Conservation (phyloP, 30 jellyfish, hydroid and myxozoan genomes). For the Clytia hemisphaerica region DNA sequence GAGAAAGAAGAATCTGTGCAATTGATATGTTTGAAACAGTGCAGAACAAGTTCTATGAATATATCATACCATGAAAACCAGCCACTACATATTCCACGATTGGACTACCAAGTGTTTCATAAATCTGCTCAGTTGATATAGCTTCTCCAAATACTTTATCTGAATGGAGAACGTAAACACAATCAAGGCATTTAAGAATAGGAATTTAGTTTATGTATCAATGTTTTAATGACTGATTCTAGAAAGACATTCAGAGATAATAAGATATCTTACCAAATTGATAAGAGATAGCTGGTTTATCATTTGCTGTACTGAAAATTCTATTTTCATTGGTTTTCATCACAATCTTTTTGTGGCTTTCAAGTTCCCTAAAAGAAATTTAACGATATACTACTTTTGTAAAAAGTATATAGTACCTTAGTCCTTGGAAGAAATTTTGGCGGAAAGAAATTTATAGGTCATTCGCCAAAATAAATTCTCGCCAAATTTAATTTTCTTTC, state of each 20-base stretch:
- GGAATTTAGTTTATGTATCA: background rate
- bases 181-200: background rate
- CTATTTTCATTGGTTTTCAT: constrained; percentile 47
- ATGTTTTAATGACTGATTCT: background rate
- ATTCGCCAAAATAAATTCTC: too few relatives aligned
- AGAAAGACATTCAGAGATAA: background rate
- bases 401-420: background rate
- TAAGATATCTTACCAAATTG: constrained; percentile 19
- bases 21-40: background rate
- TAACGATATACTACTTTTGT: background rate
- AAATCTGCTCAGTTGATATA: constrained; percentile 32
- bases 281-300: constrained; percentile 31
- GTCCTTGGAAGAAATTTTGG: background rate
- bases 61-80: constrained; percentile 60
- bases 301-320: constrained; percentile 44
- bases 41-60: background rate
- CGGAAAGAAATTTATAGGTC: too few relatives aligned
- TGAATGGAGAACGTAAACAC: background rate
- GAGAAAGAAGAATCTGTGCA: background rate
- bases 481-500: too few relatives aligned
- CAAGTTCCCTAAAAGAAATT: constrained; percentile 20
- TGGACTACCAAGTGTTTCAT: constrained; percentile 53
- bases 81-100: constrained; percentile 58
- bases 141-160: constrained; percentile 45
- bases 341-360: constrained; percentile 22